Evolutionary conservation across 2,113 vertebrate genomes (phyloP), one percentile per base, ranked within the genome.

Genomic region (Lepus europaeus): DNA sequence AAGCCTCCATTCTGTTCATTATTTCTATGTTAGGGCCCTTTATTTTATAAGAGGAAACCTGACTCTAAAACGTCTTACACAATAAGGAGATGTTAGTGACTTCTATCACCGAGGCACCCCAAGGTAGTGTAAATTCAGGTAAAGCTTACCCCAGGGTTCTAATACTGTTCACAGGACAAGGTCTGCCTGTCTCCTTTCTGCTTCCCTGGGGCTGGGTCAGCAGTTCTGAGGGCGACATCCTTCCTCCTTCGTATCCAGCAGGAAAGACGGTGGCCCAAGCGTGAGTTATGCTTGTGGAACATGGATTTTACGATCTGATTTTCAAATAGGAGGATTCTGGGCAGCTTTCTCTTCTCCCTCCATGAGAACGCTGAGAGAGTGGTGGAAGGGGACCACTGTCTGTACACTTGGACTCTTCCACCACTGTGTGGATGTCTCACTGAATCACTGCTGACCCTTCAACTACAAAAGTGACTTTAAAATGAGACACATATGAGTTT

Each of bases 401-500:
- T 7, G 10, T 68, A 31, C n/a, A 59, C 45, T 33, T 53, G 70
- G 0, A 8, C 17, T 76, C 49, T 64, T 79, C 72, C 64, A 39
- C 13, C 10, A 19, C 63, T 51, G 0, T 51, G 19, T 36, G 13
- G 39, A 84, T 39, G 36, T 10, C 9, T 66, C n/a, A 22, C 66
- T 53, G 36, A 64, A 70, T n/a, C 51, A 51, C 36, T 61, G 79
- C 53, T 69, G 36, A 69, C 36, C 63, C 53, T 90, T 90, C 80
- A 90, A 20, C n/a, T 70, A 64, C 19, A 63, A 87, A 92, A 85
- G 64, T 72, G 72, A 56, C 56, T 64, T 78, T 10, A 94, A 45
- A 78, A 78, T 51, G 49, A 70, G 70, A 64, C n/a, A n/a, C n/a
- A 19, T 56, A 29, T 73, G 56, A 79, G 53, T 72, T 94, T 56